phyloP scores from a whole-genome alignment of 1,140 invertebrate genomes.

The Eumaeus atala region DNA sequence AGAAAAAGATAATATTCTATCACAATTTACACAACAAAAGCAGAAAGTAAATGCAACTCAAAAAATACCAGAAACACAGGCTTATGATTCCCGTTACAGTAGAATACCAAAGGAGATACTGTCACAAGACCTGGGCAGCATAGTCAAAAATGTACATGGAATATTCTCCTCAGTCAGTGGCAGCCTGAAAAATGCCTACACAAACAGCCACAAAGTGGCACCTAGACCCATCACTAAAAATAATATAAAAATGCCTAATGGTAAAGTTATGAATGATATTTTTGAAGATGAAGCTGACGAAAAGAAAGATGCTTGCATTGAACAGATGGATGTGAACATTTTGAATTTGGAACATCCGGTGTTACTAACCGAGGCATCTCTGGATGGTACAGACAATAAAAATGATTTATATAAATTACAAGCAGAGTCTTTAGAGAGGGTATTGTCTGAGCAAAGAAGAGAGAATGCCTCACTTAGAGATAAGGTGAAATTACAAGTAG shows the following conservation, averaged over 20 bases:
- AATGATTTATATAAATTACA: conserved; percentile 47
- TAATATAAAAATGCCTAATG: conserved; percentile 41
- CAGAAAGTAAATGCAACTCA: conserved; percentile 46
- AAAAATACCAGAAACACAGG: conserved; percentile 41
- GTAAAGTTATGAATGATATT: conserved; percentile 59
- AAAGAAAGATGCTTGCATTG: conserved; percentile 12
- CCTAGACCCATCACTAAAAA: conserved; percentile 39
- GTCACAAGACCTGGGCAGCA: conserved; percentile 57
- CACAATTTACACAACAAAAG: conserved; percentile 52
- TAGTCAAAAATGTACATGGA: conserved; percentile 63
- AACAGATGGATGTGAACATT: background rate
- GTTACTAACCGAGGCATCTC: conserved; percentile 16
- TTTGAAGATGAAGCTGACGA: conserved; percentile 48
- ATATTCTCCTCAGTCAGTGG: conserved; percentile 63
- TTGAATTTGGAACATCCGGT: conserved; percentile 13
- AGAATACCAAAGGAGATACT: conserved; percentile 56
- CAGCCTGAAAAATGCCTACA: conserved; percentile 59
- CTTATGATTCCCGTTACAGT: conserved; percentile 34
- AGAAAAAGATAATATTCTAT: conserved; percentile 50
- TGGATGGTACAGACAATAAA: conserved; percentile 27
- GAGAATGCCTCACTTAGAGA: conserved; percentile 48
- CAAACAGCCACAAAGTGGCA: conserved; percentile 35
- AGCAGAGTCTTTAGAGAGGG: conserved; percentile 50
- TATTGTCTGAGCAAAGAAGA: conserved; percentile 51
- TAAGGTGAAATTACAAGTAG: conserved; percentile 45